These are phyloP conservation scores for Lepidocyrtinus sp. DNA, from an alignment of 2,888 invertebrate species.

Conservation along the genomic window DNA sequence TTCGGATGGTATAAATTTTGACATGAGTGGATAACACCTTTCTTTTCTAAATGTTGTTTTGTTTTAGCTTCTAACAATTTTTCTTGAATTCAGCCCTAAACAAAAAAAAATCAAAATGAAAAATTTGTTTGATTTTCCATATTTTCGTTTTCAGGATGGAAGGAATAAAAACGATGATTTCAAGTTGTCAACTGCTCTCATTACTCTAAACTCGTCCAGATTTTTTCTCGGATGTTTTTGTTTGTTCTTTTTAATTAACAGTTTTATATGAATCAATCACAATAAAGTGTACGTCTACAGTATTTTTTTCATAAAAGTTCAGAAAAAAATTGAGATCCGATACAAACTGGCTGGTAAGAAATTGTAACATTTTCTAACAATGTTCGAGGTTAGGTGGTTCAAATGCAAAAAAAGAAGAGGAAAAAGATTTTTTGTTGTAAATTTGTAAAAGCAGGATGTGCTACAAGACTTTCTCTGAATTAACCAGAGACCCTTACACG, in stretches of 20 bases:
- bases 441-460: background rate
- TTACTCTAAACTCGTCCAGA: slow-evolving; percentile 3
- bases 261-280: slow-evolving; percentile 41
- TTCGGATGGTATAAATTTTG: too few relatives aligned
- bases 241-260: slow-evolving; percentile 28
- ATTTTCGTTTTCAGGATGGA: background rate
- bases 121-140: slow-evolving; percentile 1
- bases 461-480: background rate
- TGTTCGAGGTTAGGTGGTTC: slow-evolving; percentile 5
- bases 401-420: slow-evolving; percentile 1
- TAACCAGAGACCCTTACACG: slow-evolving; percentile 19
- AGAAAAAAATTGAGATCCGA: slow-evolving; percentile 50
- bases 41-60: too few relatives aligned
- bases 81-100: background rate
- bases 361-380: slow-evolving; percentile 31
- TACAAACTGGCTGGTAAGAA: slow-evolving; percentile 53
- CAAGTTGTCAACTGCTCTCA: background rate
- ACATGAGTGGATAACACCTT: too few relatives aligned
- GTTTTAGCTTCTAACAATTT: too few relatives aligned
- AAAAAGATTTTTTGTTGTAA: background rate
- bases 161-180: slow-evolving; percentile 3
- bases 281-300: slow-evolving; percentile 53
- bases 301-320: slow-evolving; percentile 49
- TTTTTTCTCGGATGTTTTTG: slow-evolving; percentile 24
- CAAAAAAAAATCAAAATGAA: background rate